These are phyloP conservation scores for Helicolenus hilgendorfi DNA, from an alignment of 2,797 vertebrate genomes.

Conservation along the genomic window DNA sequence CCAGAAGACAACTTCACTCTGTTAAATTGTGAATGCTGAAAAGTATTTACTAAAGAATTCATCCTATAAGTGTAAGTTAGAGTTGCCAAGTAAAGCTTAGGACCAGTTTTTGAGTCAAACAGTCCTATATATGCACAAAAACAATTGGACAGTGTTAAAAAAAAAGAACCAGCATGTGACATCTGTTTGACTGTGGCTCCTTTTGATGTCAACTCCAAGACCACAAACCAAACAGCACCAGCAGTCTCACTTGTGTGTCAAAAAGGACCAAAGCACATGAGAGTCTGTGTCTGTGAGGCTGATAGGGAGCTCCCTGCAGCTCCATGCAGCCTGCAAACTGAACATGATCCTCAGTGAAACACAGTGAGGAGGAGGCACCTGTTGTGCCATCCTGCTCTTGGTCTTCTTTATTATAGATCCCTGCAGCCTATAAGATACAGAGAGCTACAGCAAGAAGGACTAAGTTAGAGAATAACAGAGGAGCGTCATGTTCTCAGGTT, in stretches of 20 bases:
- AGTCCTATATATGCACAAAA: background rate
- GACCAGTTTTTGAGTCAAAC: background rate
- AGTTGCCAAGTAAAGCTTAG: background rate
- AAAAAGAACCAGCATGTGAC: background rate
- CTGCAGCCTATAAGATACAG: background rate
- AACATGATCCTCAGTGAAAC: constrained; percentile 12
- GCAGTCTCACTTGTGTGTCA: constrained; percentile 43
- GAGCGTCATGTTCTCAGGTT: background rate
- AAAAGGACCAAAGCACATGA: constrained; percentile 27
- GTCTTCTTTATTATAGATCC: constrained; percentile 2
- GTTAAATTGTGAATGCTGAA: background rate
- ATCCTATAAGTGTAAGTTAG: background rate
- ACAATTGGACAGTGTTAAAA: background rate
- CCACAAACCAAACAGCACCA: constrained; percentile 24
- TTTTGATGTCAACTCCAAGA: constrained; percentile 20
- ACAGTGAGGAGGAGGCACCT: constrained; percentile 80
- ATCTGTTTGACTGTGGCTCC: background rate
- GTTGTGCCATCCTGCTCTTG: constrained; percentile 77
- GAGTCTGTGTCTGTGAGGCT: constrained; percentile 22
- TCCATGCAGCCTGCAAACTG: constrained; percentile 5
- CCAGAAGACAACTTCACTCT: background rate
- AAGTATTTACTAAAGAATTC: background rate
- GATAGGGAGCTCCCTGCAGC: constrained; percentile 13
- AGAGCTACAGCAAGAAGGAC: background rate
- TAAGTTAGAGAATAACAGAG: no score